Evolutionary conservation across 2,113 vertebrate species (phyloP), one percentile per base, ranked within the genome.

Genomic region (Ariopsis seemanni): DNA sequence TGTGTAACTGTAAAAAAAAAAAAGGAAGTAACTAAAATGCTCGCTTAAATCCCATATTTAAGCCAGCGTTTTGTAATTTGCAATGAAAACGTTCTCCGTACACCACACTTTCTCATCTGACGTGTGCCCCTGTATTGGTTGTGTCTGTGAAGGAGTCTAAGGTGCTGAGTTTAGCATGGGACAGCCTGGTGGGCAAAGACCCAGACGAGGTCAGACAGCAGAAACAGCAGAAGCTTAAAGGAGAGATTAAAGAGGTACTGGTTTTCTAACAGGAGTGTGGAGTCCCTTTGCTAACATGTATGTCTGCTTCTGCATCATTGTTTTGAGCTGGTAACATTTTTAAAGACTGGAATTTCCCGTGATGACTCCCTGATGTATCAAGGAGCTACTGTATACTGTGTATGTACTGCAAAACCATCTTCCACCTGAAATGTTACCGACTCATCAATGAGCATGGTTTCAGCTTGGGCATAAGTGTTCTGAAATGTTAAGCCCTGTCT

Each of bases 161-260:
- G 83, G 92, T 92, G 86, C 89, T 91, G 86, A 90, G 90, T 84
- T 90, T 91, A 88, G 89, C 89, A 69, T 91, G 92, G 88, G 91
- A 90, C 88, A 91, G 90, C 82, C 91, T 93, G 89, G 84, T 92
- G 81, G 89, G 91, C 84, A 92, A 91, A 86, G 89, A 75, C 86
- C 87, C 91, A n/a, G 93, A 92, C 79, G 91, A 93, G 88, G 89
- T 90, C 91, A 90, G 67, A 78, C 91, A 90, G 83, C 91, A 91
- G 91, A 92, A 83, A 88, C 85, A 91, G 87, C 91, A 92, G 90
- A 93, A 89, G 85, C 89, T 92, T 85, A 89, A 90, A 67, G 90
- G 72, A 80, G 90, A 93, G 85, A 93, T 93, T 72, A 89, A 90
- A 69, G 90, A 93, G 92, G 93, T 93, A 93, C 79, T 67, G 53